phyloP scores from a whole-genome alignment of 2,888 invertebrate genomes.

The Aproaerema taeniolella region DNA sequence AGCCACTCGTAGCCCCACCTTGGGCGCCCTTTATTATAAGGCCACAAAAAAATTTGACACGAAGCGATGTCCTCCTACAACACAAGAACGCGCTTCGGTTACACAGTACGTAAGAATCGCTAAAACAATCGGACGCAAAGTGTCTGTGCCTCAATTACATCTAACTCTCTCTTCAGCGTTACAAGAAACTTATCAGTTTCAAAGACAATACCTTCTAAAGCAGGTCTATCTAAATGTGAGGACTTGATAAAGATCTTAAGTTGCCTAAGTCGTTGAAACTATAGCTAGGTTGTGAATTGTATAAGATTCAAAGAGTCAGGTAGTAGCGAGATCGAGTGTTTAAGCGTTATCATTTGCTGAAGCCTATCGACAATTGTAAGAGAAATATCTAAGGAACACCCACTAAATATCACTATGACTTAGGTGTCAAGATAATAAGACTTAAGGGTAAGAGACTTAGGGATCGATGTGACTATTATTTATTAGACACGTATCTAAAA shows the following conservation, averaged over 20 bases:
- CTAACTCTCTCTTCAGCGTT: slow-evolving; percentile 20
- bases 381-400: slow-evolving; percentile 46
- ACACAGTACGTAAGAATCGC: slow-evolving; percentile 32
- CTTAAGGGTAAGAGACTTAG: slow-evolving; percentile 56
- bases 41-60: slow-evolving; percentile 71
- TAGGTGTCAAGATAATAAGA: slow-evolving; percentile 59
- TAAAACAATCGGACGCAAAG: slow-evolving; percentile 53
- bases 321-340: slow-evolving; percentile 59
- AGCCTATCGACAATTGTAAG: slow-evolving; percentile 45
- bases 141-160: slow-evolving; percentile 37
- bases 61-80: slow-evolving; percentile 53
- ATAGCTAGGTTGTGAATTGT: slow-evolving; percentile 44
- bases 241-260: slow-evolving; percentile 22
- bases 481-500: slow-evolving; percentile 38
- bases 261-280: slow-evolving; percentile 27
- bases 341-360: slow-evolving; percentile 54
- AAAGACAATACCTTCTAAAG: slow-evolving; percentile 18
- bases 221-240: slow-evolving; percentile 19
- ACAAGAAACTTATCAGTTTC: slow-evolving; percentile 6
- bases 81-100: slow-evolving; percentile 51
- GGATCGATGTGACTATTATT: slow-evolving; percentile 26
- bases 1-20: slow-evolving; percentile 46
- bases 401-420: slow-evolving; percentile 62
- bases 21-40: slow-evolving; percentile 66
- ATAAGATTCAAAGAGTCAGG: slow-evolving; percentile 45